Evolutionary conservation across 2,113 vertebrate species (phyloP).

Genomic region (Sorex araneus): DNA sequence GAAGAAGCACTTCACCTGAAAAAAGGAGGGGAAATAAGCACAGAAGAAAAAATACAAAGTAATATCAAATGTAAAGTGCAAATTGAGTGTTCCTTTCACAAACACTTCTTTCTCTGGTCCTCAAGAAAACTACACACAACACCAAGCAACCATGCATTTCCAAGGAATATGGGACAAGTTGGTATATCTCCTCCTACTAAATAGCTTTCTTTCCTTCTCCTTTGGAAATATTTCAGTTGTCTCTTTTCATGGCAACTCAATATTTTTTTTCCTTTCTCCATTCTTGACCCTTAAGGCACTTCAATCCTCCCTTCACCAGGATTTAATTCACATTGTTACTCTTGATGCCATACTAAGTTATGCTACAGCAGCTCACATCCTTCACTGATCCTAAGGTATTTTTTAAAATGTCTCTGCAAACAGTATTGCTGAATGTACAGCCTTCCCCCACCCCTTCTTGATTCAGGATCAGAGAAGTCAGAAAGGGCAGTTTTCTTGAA

Average conservation of each 20-base stretch:
- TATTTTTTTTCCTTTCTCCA: conserved; percentile 44
- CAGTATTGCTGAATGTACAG: conserved; percentile 52
- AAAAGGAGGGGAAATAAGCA: conserved; percentile 87
- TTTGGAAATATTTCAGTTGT: conserved; percentile 25
- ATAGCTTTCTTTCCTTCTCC: conserved; percentile 37
- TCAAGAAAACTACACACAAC: neutral
- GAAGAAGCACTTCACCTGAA: conserved; percentile 89
- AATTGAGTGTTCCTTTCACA: conserved; percentile 81
- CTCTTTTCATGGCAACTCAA: conserved; percentile 38
- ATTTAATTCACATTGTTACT: conserved; percentile 1
- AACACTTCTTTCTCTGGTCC: conserved; percentile 36
- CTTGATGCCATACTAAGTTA: neutral
- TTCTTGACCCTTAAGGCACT: neutral
- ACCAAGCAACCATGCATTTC: neutral
- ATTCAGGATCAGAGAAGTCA: neutral
- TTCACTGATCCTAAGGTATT: neutral
- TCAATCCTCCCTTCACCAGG: neutral
- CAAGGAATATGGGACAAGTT: neutral
- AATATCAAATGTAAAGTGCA: conserved; percentile 81
- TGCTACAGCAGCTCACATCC: neutral
- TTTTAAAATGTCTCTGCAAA: neutral
- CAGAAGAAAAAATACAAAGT: conserved; percentile 85
- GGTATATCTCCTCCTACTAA: conserved; percentile 27
- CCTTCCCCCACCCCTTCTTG: conserved; percentile 11
- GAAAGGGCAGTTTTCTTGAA: neutral